Evolutionary conservation across 2,113 vertebrate genomes (phyloP), one percentile per base, ranked within the genome.

Genomic region (Petrocephalus zakoni): DNA sequence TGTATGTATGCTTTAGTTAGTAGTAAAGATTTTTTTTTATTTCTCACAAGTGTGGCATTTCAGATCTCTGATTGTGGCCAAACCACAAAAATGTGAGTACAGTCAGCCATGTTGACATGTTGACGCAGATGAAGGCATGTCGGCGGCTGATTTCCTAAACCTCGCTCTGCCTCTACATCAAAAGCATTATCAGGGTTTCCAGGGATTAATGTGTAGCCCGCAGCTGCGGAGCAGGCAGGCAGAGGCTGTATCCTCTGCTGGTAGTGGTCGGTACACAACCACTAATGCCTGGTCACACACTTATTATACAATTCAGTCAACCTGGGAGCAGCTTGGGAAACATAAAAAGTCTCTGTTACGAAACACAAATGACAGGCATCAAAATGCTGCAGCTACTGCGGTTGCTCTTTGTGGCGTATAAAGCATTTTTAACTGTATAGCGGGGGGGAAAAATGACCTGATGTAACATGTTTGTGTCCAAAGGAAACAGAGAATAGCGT

Each of bases 161-260:
- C 46, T 83, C 49, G 81, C 15, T 83, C 81, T 83, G 21, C 81
- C 15, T 46, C 42, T 49, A 47, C 81, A 47, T 22, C 19, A 83
- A 46, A 37, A 83, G 47, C 6, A 10, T 21, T 49, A 49, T 83
- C 90, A 88, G 64, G 83, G 58, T 49, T 85, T 84, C 61, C 51
- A 29, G 53, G 87, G 89, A 90, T 90, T 89, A 87, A 90, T 64
- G 51, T 85, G 85, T 85, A 88, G 51, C 88, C 87, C 89, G n/a
- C 88, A 89, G 87, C 47, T 47, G 37, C 85, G 46, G 22, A 42
- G 21, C 34, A 49, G 81, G 25, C 83, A 52, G 84, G 17, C 29
- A 86, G 19, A 47, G 49, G 29, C 29, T 10, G 29, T 84, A 13
- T 47, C 46, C n/a, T 51, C 8, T 85, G 83, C 51, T 55, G 51